Evolutionary conservation across 2,888 invertebrate species (phyloP).

Genomic region (Diabrotica balteata): DNA sequence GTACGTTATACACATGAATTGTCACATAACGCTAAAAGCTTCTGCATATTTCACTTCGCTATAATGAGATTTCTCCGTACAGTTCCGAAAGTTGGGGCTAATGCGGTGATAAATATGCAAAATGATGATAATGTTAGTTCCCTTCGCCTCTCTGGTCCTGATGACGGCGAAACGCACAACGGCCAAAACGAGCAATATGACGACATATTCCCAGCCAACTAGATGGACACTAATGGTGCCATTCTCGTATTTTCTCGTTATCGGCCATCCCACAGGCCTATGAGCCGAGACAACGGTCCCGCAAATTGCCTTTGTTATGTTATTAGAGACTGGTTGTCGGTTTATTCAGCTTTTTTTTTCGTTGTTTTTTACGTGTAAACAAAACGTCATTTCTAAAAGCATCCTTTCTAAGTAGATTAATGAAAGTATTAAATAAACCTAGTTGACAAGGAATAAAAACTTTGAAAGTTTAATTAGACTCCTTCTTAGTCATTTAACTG

Average conservation of each 20-base stretch:
- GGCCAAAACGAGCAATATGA: constrained; percentile 11
- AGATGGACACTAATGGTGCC: constrained; percentile 27
- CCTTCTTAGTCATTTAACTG: too few species aligned
- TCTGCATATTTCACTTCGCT: constrained; percentile 18
- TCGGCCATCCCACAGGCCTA: constrained; percentile 19
- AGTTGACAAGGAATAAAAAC: too few species aligned
- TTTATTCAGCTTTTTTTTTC: too few species aligned
- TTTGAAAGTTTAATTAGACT: too few species aligned
- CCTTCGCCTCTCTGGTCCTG: neutral
- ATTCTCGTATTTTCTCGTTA: constrained; percentile 29
- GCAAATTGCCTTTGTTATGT: constrained; percentile 6
- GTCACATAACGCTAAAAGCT: constrained; percentile 12
- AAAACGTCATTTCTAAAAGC: too few species aligned
- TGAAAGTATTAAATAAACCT: too few species aligned
- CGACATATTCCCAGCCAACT: constrained; percentile 18
- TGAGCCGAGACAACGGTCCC: constrained; percentile 7
- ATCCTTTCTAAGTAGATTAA: too few species aligned
- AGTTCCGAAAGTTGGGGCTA: constrained; percentile 19
- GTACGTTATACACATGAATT: neutral
- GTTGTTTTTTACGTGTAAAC: too few species aligned
- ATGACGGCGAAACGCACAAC: constrained; percentile 8
- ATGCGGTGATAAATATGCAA: constrained; percentile 30
- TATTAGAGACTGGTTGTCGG: neutral
- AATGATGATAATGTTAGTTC: constrained; percentile 23
- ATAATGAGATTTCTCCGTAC: constrained; percentile 25